phyloP scores from a whole-genome alignment of 2,113 vertebrate species.

The Ptilonorhynchus violaceus region DNA sequence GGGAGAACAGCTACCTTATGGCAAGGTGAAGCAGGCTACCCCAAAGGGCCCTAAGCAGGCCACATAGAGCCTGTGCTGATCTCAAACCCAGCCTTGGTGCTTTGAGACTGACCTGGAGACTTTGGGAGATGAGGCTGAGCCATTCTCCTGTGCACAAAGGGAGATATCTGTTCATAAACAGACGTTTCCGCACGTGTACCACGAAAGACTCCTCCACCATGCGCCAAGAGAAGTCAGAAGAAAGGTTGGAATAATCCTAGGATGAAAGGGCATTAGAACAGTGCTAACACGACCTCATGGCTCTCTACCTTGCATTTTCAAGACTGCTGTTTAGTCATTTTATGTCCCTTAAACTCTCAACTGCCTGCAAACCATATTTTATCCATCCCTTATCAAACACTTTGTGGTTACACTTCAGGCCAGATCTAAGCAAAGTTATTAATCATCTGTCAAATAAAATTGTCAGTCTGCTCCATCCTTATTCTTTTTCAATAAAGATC shows the following conservation, averaged over 20 bases:
- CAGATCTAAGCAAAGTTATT: slow-evolving; percentile 60
- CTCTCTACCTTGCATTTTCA: slow-evolving; percentile 6
- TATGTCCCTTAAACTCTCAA: slow-evolving; percentile 13
- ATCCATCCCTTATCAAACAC: slow-evolving; percentile 38
- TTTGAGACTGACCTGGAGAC: neutral
- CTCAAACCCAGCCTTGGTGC: neutral
- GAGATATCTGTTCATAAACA: neutral
- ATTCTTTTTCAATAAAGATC: slow-evolving; percentile 60
- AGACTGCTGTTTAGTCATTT: slow-evolving; percentile 21
- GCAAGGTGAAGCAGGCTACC: neutral
- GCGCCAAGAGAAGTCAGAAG: neutral
- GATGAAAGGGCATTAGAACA: neutral
- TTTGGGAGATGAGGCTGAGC: neutral
- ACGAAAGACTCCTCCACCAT: neutral
- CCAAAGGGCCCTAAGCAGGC: neutral
- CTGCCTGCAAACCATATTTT: slow-evolving; percentile 62
- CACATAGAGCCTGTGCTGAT: neutral
- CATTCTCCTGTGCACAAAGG: neutral
- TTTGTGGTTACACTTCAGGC: slow-evolving; percentile 57
- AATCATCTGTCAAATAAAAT: slow-evolving; percentile 64
- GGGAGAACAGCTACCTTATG: neutral
- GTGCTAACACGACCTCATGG: neutral
- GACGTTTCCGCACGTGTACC: neutral
- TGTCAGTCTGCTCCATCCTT: slow-evolving; percentile 22
- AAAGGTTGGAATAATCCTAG: neutral